phyloP scores from a whole-genome alignment of 2,113 vertebrate genomes.

The Spea multiplicata region DNA sequence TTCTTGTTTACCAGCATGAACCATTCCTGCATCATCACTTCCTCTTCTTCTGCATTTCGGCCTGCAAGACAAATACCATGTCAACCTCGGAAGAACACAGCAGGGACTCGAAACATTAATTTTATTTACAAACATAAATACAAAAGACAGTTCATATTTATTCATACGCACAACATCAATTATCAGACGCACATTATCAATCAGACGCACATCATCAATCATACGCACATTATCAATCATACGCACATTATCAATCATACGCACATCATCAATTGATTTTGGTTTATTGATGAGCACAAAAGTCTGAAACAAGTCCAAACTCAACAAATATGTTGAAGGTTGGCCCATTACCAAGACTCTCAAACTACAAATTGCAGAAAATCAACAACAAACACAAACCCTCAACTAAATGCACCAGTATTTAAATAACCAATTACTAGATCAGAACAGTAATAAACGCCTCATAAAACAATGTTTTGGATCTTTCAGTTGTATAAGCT shows the following conservation, averaged over 20 bases:
- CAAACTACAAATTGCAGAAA: background rate
- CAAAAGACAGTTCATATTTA: too few species aligned
- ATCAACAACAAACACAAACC: background rate
- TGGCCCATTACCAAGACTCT: background rate
- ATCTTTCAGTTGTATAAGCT: conserved; percentile 10
- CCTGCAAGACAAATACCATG: conserved; percentile 66
- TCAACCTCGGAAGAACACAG: too few species aligned
- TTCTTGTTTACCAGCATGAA: conserved; percentile 99
- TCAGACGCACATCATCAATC: too few species aligned
- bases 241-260: too few species aligned
- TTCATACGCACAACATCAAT: too few species aligned
- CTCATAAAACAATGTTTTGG: background rate
- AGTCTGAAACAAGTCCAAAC: background rate
- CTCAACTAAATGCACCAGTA: background rate
- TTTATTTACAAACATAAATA: too few species aligned
- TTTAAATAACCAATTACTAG: background rate
- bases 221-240: too few species aligned
- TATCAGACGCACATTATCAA: too few species aligned
- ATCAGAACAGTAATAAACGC: background rate
- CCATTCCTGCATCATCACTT: conserved; percentile 99
- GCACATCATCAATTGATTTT: too few species aligned
- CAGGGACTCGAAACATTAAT: background rate
- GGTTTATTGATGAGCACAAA: too few species aligned
- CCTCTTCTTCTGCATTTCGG: conserved; percentile 96
- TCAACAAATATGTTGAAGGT: background rate